A percentile compares a stretch with the other conserved stretches of the same genome.
These are phyloP conservation scores for Panthera leo DNA, from an alignment of 2,113 vertebrate genomes.

Conservation along the genomic window DNA sequence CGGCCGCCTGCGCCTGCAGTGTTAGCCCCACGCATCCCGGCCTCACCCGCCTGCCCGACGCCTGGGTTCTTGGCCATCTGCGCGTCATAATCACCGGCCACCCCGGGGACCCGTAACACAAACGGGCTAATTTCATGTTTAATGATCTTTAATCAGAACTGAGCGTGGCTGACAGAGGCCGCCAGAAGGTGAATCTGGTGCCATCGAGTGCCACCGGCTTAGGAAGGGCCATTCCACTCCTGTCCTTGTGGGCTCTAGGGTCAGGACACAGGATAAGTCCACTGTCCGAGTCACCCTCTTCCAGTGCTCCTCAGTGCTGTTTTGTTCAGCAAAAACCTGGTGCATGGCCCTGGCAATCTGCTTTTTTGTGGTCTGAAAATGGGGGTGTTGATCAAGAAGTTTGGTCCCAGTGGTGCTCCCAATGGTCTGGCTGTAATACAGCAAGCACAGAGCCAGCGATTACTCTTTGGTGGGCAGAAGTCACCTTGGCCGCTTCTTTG, in stretches of 20 bases:
- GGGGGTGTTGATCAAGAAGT: not conserved
- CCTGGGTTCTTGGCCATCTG: conserved; percentile 83
- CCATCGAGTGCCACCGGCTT: not conserved
- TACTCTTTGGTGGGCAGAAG: not conserved
- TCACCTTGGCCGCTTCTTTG: not conserved
- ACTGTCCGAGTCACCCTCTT: not conserved
- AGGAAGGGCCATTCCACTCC: not conserved
- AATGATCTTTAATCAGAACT: conserved; percentile 89
- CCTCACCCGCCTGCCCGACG: not conserved
- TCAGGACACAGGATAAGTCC: not conserved
- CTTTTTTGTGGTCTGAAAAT: not conserved
- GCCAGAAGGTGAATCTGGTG: conserved; percentile 82
- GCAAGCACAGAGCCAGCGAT: not conserved
- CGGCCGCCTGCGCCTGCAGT: fast-evolving
- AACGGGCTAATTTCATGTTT: conserved; percentile 89
- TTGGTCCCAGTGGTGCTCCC: not conserved
- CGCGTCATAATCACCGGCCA: conserved; percentile 80
- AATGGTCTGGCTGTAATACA: not conserved
- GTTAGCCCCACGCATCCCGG: not conserved
- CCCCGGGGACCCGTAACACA: conserved; percentile 84
- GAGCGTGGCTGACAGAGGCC: conserved; percentile 81
- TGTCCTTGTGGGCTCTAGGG: not conserved
- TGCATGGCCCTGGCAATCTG: not conserved
- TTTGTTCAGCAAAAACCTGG: not conserved
- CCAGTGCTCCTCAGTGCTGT: not conserved